Conservation (phyloP, 2,113 vertebrate genomes). For the Ailuropoda melanoleuca region DNA sequence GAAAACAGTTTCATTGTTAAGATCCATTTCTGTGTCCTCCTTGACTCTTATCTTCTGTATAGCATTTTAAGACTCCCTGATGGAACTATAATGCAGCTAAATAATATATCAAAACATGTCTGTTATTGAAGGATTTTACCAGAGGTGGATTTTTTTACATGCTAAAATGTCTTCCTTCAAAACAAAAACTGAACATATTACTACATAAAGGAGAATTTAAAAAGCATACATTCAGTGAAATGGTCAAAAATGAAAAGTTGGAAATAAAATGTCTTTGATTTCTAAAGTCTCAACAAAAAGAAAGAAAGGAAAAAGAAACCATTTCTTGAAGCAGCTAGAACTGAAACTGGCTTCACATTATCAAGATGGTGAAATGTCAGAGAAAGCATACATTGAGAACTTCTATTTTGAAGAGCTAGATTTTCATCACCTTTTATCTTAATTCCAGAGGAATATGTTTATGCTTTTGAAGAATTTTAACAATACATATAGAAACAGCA, state of each 20-base stretch:
- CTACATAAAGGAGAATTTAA: background rate
- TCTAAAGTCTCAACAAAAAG: background rate
- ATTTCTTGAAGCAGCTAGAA: background rate
- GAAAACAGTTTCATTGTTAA: background rate
- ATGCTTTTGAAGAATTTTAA: background rate
- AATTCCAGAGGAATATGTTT: background rate
- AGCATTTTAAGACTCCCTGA: background rate
- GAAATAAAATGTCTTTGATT: background rate
- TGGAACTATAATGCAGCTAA: background rate
- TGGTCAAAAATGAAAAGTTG: background rate
- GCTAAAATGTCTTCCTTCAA: background rate
- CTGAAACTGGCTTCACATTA: background rate
- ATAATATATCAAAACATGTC: background rate
- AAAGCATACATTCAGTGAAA: background rate
- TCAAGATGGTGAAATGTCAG: background rate
- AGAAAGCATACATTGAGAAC: background rate
- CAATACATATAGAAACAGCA: background rate
- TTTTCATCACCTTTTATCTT: background rate
- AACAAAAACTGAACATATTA: background rate
- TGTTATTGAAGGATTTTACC: background rate
- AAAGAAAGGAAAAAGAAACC: background rate
- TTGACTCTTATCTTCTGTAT: background rate
- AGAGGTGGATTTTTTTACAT: background rate
- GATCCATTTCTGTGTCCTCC: background rate
- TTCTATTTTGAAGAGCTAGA: background rate